Percentiles rank a stretch among this genome's conserved stretches.
Evolutionary conservation across 2,888 invertebrate genomes (phyloP).

Genomic region (Baronia brevicornis): DNA sequence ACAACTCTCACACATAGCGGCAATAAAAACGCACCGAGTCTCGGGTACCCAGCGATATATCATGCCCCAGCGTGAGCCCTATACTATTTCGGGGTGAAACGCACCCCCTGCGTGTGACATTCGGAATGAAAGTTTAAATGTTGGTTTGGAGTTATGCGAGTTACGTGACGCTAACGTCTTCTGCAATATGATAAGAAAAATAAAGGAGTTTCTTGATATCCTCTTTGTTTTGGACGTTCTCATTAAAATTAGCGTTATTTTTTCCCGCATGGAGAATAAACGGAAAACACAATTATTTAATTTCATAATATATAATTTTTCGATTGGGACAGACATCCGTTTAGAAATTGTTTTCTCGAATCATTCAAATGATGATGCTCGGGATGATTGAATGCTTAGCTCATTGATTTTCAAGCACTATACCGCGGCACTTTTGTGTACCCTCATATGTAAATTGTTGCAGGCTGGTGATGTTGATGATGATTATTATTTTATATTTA

Average conservation of each 20-base stretch:
- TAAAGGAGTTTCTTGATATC: slow-evolving; percentile 17
- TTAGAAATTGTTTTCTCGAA: slow-evolving; percentile 11
- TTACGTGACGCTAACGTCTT: slow-evolving; percentile 36
- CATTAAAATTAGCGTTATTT: slow-evolving; percentile 9
- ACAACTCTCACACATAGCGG: slow-evolving; percentile 64
- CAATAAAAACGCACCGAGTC: slow-evolving; percentile 59
- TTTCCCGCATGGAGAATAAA: slow-evolving; percentile 5
- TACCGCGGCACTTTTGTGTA: no score
- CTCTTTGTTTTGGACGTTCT: slow-evolving; percentile 10
- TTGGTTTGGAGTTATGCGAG: slow-evolving; percentile 51
- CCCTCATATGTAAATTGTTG: no score
- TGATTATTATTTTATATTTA: no score
- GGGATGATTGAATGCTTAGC: no score
- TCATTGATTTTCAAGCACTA: no score
- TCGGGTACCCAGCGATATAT: slow-evolving; percentile 53
- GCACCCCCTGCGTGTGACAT: slow-evolving; percentile 43
- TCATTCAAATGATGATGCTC: slow-evolving; percentile 13
- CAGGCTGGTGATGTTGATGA: no score
- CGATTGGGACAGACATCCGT: slow-evolving; percentile 4
- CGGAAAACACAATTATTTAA: slow-evolving; percentile 13
- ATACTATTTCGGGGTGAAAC: slow-evolving; percentile 25
- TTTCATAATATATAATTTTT: no score
- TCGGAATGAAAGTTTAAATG: slow-evolving; percentile 65
- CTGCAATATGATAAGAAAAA: slow-evolving; percentile 16
- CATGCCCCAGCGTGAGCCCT: slow-evolving; percentile 42